Evolutionary conservation across 2,113 vertebrate genomes (phyloP).

Genomic region (Barnardius zonarius): DNA sequence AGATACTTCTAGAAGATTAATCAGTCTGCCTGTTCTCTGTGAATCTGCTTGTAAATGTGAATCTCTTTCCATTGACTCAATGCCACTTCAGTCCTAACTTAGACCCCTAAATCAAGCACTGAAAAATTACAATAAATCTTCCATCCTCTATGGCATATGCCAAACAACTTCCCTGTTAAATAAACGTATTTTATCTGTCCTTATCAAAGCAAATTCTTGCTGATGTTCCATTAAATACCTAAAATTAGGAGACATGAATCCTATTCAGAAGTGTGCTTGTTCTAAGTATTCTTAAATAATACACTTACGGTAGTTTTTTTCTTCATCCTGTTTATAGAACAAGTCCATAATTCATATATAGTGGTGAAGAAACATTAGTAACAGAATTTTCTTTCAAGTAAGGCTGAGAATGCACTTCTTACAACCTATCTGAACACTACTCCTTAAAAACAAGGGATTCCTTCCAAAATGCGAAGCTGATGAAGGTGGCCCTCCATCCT

Average conservation of each 20-base stretch:
- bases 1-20: background rate
- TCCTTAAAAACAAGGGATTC: background rate
- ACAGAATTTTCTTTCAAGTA: background rate
- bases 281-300: background rate
- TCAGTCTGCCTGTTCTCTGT: background rate
- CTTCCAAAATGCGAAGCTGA: background rate
- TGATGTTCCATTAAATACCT: background rate
- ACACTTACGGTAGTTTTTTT: background rate
- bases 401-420: background rate
- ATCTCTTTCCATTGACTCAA: background rate
- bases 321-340: background rate
- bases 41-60: background rate
- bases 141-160: too few species aligned
- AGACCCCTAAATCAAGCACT: background rate
- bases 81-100: background rate
- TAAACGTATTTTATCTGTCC: background rate
- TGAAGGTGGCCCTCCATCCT: background rate
- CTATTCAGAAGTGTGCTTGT: background rate
- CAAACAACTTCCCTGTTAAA: background rate
- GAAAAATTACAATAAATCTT: background rate
- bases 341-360: background rate
- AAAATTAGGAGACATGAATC: background rate
- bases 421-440: background rate
- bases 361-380: background rate
- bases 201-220: background rate